A percentile compares a stretch with the other conserved stretches of the same genome.
phyloP scores from a whole-genome alignment of 1,140 invertebrate genomes.

The Drosophila kikkawai region DNA sequence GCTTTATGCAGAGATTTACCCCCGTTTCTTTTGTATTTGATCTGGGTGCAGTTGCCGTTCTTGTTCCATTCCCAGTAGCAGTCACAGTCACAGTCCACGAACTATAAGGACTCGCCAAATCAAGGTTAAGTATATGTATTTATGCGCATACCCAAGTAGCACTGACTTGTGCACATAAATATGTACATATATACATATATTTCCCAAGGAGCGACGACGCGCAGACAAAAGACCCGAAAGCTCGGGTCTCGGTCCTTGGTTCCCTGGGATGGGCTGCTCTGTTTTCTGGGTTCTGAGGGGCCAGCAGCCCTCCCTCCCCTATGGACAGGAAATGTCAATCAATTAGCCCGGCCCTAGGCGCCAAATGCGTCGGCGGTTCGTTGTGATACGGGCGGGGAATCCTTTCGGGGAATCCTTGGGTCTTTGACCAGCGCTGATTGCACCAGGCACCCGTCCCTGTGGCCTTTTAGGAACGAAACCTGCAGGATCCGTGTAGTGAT shows the following conservation, averaged over 20 bases:
- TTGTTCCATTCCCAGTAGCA: constrained; percentile 4
- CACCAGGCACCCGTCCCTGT: constrained; percentile 12
- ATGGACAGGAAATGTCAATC: constrained; percentile 69
- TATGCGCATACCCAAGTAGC: constrained; percentile 58
- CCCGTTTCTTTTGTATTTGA: neutral
- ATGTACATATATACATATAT: constrained; percentile 1
- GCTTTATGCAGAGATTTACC: neutral
- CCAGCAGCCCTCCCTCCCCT: neutral
- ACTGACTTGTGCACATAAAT: constrained; percentile 14
- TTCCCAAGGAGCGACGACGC: constrained; percentile 3
- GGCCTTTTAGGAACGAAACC: constrained; percentile 8
- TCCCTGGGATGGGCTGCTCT: constrained; percentile 4
- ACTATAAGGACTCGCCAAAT: constrained; percentile 62
- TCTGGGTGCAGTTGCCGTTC: constrained; percentile 2
- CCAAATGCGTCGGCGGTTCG: constrained; percentile 21
- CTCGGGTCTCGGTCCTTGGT: neutral
- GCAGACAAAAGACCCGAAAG: constrained; percentile 10
- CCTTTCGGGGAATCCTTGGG: constrained; percentile 24
- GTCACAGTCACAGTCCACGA: constrained; percentile 22
- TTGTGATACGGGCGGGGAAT: constrained; percentile 1
- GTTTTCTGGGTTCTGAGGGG: neutral
- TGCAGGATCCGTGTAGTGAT: neutral
- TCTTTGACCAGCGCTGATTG: constrained; percentile 51
- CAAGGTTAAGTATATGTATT: constrained; percentile 77
- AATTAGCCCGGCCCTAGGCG: constrained; percentile 55